Percentiles rank a stretch among this genome's conserved stretches.
Evolutionary conservation across 2,113 vertebrate genomes (phyloP).

Genomic region (Bettongia penicillata): DNA sequence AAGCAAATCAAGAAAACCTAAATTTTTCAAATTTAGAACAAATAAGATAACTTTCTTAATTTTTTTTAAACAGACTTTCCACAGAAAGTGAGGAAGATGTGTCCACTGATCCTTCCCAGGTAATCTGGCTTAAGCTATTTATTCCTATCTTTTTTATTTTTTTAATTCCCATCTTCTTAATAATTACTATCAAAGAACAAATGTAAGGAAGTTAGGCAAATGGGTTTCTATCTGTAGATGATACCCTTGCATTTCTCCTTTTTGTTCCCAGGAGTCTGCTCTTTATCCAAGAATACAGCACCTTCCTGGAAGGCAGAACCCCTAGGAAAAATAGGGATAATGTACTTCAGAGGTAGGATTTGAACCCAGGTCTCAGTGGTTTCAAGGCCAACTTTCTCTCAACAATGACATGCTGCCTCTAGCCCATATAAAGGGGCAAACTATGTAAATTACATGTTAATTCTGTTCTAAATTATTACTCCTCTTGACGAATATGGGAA

Average conservation of each 20-base stretch:
- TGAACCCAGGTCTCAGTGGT: background rate
- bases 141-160: background rate
- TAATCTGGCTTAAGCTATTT: constrained; percentile 69
- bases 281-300: background rate
- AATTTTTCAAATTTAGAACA: constrained; percentile 37
- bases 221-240: background rate
- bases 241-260: background rate
- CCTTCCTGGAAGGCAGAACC: background rate
- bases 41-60: constrained; percentile 38
- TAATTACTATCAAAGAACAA: background rate
- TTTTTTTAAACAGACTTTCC: constrained; percentile 74
- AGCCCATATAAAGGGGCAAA: background rate
- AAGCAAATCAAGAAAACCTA: constrained; percentile 42
- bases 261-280: background rate
- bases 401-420: background rate
- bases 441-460: background rate
- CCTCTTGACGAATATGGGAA: background rate
- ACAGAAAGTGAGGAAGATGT: constrained; percentile 68
- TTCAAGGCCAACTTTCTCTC: background rate
- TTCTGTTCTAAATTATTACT: background rate
- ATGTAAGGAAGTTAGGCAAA: background rate
- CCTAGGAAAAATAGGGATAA: background rate
- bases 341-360: background rate
- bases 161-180: constrained; percentile 3
- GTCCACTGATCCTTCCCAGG: constrained; percentile 75